Conservation (phyloP, 1,140 invertebrate species). For the Prorops nasuta region DNA sequence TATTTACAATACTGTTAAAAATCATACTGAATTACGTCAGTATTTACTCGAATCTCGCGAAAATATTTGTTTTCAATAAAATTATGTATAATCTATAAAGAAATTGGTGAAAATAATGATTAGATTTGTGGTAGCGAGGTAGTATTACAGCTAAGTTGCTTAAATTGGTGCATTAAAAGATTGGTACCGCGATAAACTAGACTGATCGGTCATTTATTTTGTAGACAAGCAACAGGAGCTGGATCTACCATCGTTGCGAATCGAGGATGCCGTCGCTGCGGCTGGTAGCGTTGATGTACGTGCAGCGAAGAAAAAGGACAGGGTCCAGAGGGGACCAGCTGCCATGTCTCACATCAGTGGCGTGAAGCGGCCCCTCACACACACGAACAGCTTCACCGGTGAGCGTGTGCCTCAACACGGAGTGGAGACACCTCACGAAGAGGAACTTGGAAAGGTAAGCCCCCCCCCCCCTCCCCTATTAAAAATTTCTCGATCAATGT, state of each 20-base stretch:
- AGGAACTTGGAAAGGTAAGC: constrained; percentile 78
- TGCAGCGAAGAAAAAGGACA: constrained; percentile 64
- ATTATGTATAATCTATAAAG: too few relatives aligned
- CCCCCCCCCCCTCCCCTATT: too few relatives aligned
- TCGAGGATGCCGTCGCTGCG: constrained; percentile 68
- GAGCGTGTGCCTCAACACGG: constrained; percentile 87
- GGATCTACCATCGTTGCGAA: constrained; percentile 82
- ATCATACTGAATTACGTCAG: too few relatives aligned
- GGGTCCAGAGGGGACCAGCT: constrained; percentile 57
- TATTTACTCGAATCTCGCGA: too few relatives aligned
- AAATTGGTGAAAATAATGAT: too few relatives aligned
- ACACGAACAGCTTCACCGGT: constrained; percentile 88
- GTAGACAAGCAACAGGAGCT: constrained; percentile 95
- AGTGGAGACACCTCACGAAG: constrained; percentile 86
- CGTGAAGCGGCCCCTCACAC: constrained; percentile 81
- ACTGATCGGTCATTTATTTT: neutral
- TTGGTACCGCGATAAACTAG: neutral
- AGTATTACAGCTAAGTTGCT: neutral
- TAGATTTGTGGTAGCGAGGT: neutral
- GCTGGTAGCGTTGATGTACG: constrained; percentile 51
- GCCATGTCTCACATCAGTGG: constrained; percentile 91
- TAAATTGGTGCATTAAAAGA: neutral
- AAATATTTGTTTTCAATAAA: too few relatives aligned
- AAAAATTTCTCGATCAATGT: too few relatives aligned
- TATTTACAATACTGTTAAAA: neutral